Percentiles rank a stretch among this genome's conserved stretches.
These are phyloP conservation scores for Magallana ariakensis DNA, from an alignment of 1,140 invertebrate species.

Conservation along the genomic window DNA sequence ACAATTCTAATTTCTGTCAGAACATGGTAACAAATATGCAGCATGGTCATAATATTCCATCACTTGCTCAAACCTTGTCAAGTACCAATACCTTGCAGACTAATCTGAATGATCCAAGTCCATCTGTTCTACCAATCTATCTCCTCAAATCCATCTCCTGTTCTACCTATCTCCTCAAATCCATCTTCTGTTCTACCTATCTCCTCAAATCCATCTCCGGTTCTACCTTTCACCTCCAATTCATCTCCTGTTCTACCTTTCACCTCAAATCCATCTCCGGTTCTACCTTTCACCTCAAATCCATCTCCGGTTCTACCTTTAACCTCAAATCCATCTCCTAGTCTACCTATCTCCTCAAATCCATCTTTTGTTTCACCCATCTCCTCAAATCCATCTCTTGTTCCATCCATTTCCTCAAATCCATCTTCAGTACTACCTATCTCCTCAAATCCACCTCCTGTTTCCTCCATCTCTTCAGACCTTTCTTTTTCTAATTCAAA, in stretches of 20 bases:
- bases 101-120: neutral
- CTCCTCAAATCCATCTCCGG: constrained; percentile 10
- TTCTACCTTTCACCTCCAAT: neutral
- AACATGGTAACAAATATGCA: no score
- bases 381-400: neutral
- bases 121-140: neutral
- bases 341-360: neutral
- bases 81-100: neutral
- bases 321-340: constrained; percentile 11
- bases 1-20: neutral
- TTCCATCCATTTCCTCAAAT: neutral
- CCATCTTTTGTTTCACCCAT: no score
- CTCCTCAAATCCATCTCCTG: constrained; percentile 22
- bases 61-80: neutral
- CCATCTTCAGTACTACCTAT: neutral
- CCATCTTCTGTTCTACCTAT: neutral
- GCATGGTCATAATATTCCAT: neutral
- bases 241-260: neutral
- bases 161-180: neutral
- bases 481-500: neutral
- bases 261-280: constrained; percentile 8
- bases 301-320: neutral
- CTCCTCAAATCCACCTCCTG: constrained; percentile 24
- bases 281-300: neutral
- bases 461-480: neutral